These are phyloP conservation scores for Diachasma alloeum DNA, from an alignment of 1,140 invertebrate genomes.

Conservation along the genomic window DNA sequence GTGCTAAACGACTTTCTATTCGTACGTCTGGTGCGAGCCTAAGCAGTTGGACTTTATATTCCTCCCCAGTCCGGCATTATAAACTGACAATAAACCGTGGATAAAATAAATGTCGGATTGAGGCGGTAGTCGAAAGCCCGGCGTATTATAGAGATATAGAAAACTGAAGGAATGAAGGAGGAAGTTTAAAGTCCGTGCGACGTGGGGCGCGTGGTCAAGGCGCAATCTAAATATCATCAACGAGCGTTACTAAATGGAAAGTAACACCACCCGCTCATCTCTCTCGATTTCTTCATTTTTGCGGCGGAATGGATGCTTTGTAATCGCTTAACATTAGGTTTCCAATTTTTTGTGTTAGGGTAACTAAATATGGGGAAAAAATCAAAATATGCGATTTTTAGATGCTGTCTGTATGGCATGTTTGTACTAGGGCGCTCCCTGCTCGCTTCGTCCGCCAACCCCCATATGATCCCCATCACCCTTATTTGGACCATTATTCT, in stretches of 20 bases:
- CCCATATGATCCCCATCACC: no score
- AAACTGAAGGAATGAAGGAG: not conserved
- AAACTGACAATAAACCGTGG: conserved; percentile 22
- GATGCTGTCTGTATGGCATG: no score
- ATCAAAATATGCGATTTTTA: no score
- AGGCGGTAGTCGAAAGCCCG: not conserved
- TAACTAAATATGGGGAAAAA: no score
- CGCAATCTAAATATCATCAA: conserved; percentile 38
- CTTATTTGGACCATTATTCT: no score
- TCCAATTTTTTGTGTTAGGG: no score
- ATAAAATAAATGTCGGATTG: not conserved
- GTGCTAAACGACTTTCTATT: conserved; percentile 19
- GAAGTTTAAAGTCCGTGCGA: conserved; percentile 9
- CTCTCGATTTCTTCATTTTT: not conserved
- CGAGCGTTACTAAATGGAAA: conserved; percentile 35
- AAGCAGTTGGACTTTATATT: not conserved
- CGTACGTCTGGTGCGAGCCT: not conserved
- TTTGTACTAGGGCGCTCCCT: no score
- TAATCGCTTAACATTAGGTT: no score
- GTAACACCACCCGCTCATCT: conserved; percentile 27
- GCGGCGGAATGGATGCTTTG: no score
- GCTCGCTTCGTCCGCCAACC: no score
- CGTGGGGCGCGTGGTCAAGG: not conserved
- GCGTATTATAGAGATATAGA: not conserved
- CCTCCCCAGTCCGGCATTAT: not conserved